Conservation (phyloP, 2,113 vertebrate genomes). For the Hepsetus odoe region DNA sequence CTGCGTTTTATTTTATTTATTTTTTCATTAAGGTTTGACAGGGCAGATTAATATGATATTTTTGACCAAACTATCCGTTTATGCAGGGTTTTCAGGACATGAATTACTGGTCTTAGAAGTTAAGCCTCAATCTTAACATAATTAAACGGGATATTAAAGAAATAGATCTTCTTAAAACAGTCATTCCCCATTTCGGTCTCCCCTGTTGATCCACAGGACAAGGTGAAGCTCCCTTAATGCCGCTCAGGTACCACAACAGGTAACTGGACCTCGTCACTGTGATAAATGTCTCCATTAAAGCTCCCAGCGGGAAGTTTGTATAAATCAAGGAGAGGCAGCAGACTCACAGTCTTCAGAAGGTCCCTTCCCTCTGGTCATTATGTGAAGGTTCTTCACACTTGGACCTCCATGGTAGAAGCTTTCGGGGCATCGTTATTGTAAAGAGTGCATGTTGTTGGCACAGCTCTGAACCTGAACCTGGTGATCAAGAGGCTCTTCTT, state of each 20-base stretch:
- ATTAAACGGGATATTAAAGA: constrained; percentile 22
- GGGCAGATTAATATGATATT: too few species aligned
- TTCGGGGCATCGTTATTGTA: too few species aligned
- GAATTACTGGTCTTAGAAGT: too few species aligned
- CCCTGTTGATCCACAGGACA: background rate
- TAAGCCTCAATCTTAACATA: constrained; percentile 17
- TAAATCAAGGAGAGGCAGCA: background rate
- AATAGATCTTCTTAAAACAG: background rate
- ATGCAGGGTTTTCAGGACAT: too few species aligned
- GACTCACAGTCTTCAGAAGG: background rate
- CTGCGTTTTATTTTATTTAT: too few species aligned
- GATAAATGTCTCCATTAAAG: constrained; percentile 27
- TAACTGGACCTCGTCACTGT: constrained; percentile 4
- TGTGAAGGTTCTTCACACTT: too few species aligned
- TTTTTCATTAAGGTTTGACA: too few species aligned
- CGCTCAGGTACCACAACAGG: background rate
- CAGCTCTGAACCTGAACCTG: too few species aligned
- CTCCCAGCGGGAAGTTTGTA: background rate
- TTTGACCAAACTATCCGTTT: too few species aligned
- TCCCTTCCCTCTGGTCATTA: background rate
- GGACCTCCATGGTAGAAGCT: too few species aligned
- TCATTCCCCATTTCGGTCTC: background rate
- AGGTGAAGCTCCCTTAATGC: background rate
- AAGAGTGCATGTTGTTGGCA: too few species aligned
- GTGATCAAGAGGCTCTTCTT: too few species aligned